Base-by-base conservation (phyloP, 2,888 invertebrate species). In the Lamellibrachia columna region DNA sequence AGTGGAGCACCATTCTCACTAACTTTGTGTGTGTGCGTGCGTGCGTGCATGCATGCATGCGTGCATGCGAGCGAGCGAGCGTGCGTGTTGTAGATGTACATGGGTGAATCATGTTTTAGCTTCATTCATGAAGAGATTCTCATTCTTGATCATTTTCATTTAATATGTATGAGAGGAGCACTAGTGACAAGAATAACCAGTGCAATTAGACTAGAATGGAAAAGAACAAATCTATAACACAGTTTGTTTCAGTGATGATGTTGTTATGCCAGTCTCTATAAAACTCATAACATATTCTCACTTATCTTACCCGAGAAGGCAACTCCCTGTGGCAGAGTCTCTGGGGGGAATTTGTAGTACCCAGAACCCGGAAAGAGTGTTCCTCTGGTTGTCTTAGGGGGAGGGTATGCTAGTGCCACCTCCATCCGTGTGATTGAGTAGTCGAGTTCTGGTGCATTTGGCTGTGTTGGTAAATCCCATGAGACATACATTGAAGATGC, bases 331-430 rank as follows among this genome's bases (percentile, higher is more conserved):
- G 96, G 96, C 1, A 96, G 93, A 52, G 95, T 95, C 22, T 95
- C 94, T 0, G 96, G 94, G 11, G 95, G 95, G 93, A 96, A 96
- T 15, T 94, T 94, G 93, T 96, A 96, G 93, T 96, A 96, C 7
- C 96, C 96, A 28, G 95, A 95, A 0, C 96, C 96, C 15, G 96
- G 95, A 92, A 96, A 96, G 6, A 96, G 94, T 7, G 95, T 96
- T 22, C 96, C 96, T 15, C 93, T 94, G 90, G 95, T 94, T 11
- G 96, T 95, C n/a, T 94, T 94, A 0, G 94, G 94, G 3, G 96
- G 95, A 0, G 96, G 96, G 93, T 94, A 95, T 93, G 95, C 96
- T 75, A 96, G 95, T 11, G 96, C 95, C 15, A 95, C 95, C 53
- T 94, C 94, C 1, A 95, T 95, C 92, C 96, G 95, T 93, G 95